Conservation (phyloP, 2,113 vertebrate species). For the Albula glossodonta region DNA sequence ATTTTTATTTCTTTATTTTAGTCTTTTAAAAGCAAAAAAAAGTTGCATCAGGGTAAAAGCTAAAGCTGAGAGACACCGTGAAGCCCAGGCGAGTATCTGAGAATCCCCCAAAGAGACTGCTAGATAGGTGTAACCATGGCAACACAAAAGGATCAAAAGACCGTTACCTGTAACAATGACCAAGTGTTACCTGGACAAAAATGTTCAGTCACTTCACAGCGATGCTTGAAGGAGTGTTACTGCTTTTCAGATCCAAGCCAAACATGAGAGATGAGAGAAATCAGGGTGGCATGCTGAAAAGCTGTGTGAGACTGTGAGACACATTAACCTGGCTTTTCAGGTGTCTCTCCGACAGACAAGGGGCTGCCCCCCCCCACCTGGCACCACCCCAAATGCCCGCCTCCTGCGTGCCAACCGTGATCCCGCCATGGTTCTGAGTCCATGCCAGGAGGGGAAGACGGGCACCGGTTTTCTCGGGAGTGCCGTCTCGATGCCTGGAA, state of each 20-base stretch:
- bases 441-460: not conserved
- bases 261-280: too few relatives aligned
- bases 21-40: too few relatives aligned
- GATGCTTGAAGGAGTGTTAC: too few relatives aligned
- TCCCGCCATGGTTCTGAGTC: not conserved
- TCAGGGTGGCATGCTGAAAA: too few relatives aligned
- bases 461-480: constrained; percentile 3
- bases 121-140: not conserved
- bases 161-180: not conserved
- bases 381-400: too few relatives aligned
- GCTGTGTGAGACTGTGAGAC: too few relatives aligned
- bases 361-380: too few relatives aligned
- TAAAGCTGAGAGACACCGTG: too few relatives aligned
- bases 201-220: not conserved
- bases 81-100: not conserved
- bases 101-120: not conserved
- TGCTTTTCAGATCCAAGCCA: too few relatives aligned
- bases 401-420: not conserved
- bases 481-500: not conserved
- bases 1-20: not conserved
- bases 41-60: too few relatives aligned
- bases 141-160: not conserved
- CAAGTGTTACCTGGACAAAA: not conserved
- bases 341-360: not conserved
- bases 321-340: not conserved